A percentile compares a stretch with the other conserved stretches of the same genome.
These are phyloP conservation scores for Temnothorax ravouxi DNA, from an alignment of 2,888 invertebrate genomes.

Conservation along the genomic window DNA sequence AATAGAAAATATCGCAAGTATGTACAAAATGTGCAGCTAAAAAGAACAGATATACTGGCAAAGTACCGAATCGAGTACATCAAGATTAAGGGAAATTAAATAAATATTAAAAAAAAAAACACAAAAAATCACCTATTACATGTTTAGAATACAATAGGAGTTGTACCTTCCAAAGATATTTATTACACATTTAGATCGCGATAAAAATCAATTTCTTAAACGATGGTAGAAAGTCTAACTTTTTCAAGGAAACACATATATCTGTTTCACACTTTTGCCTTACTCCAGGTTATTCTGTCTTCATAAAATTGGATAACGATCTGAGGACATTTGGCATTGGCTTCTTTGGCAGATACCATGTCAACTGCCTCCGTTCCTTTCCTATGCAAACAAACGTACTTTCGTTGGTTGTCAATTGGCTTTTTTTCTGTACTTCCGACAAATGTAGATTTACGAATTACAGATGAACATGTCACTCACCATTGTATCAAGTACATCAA, in stretches of 20 bases:
- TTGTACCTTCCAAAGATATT: neutral
- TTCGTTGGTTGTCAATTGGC: neutral
- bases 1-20: neutral
- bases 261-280: slow-evolving; percentile 80
- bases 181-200: neutral
- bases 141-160: neutral
- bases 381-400: slow-evolving; percentile 83
- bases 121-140: neutral
- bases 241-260: neutral
- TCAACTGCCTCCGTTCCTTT: slow-evolving; percentile 90
- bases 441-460: neutral
- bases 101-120: too few species aligned
- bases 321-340: slow-evolving; percentile 90
- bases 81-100: neutral
- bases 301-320: slow-evolving; percentile 91
- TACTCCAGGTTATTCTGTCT: slow-evolving; percentile 95
- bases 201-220: neutral
- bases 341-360: slow-evolving; percentile 90
- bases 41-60: neutral
- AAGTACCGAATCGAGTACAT: neutral
- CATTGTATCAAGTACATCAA: slow-evolving; percentile 97
- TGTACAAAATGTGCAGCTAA: neutral
- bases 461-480: slow-evolving; percentile 86
- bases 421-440: neutral
- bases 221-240: too few species aligned